phyloP scores from a whole-genome alignment of 2,888 invertebrate genomes.

The Mythimna impura region DNA sequence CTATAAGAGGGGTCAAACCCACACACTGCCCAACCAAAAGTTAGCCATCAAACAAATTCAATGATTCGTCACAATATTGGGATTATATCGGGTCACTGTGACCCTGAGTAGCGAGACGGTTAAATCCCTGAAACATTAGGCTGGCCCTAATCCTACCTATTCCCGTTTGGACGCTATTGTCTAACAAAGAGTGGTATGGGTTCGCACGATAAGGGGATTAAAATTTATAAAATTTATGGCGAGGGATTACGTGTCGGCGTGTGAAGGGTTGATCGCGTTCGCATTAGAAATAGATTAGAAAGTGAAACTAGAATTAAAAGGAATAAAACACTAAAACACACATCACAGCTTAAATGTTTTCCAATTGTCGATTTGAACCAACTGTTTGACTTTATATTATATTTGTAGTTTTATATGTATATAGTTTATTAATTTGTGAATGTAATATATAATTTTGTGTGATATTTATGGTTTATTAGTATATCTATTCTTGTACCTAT shows the following conservation, averaged over 20 bases:
- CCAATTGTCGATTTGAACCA: too few species aligned
- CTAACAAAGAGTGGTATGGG: constrained; percentile 80
- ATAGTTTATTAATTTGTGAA: too few species aligned
- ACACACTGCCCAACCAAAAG: constrained; percentile 21
- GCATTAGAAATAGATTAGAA: constrained; percentile 61
- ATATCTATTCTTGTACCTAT: too few species aligned
- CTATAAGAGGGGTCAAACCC: not conserved
- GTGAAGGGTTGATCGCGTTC: constrained; percentile 69
- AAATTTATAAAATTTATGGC: constrained; percentile 84
- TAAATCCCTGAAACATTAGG: constrained; percentile 73
- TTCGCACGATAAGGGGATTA: constrained; percentile 85
- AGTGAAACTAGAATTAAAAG: constrained; percentile 39
- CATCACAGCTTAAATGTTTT: too few species aligned
- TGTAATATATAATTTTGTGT: too few species aligned
- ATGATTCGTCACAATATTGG: constrained; percentile 70
- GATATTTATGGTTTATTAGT: too few species aligned
- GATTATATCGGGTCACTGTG: constrained; percentile 56
- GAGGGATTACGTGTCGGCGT: constrained; percentile 71
- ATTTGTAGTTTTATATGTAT: too few species aligned
- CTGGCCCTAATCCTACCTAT: constrained; percentile 75
- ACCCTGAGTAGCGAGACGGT: constrained; percentile 50
- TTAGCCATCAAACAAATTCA: constrained; percentile 57
- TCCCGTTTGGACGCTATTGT: constrained; percentile 69
- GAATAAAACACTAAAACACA: constrained; percentile 18
- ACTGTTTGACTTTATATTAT: too few species aligned